Evolutionary conservation across 2,797 vertebrate genomes (phyloP), one percentile per base, ranked within the genome.

Genomic region (Malacoraja senta): DNA sequence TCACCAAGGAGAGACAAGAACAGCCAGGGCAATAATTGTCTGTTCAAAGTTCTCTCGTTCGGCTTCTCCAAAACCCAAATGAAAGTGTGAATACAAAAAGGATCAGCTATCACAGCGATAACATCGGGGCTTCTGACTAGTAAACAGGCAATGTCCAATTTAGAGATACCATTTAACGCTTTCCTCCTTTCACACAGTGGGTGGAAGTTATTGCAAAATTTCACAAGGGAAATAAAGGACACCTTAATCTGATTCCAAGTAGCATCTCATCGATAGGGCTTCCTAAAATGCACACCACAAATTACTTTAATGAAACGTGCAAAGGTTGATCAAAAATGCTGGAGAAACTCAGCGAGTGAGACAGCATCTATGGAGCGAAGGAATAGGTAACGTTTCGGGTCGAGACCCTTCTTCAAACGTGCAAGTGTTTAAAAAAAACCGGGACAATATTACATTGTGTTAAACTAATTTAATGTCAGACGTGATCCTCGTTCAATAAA

Each of bases 21-120:
- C 94, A 94, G 94, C 94, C 95, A 94, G 95, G 94, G 94, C 95
- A 94, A 93, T 90, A 94, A 94, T 94, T 93, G 94, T 95, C 93
- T 96, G 94, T 95, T 94, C 94, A 92, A 24, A 88, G 68, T 94
- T 93, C 95, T 94, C 94, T 84, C 94, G 38, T 94, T 94, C 93
- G 91, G 94, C 84, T 93, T 91, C 19, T 71, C 94, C 94, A 94
- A 93, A 53, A 53, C 44, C 95, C 94, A 78, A 93, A 94, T 53
- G 94, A 94, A 78, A 53, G 84, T 15, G 32, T 93, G 71, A 94
- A 44, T 53, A 44, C 94, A 88, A 93, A 86, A 65, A 81, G 91
- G 92, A 53, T 79, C 94, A 12, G 94, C 90, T 61, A 93, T 53
- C 93, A 80, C 94, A 94, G 10, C 94, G 93, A 26, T 94, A 10